Evolutionary conservation across 2,113 vertebrate genomes (phyloP).

Genomic region (Opisthocomus hoazin): DNA sequence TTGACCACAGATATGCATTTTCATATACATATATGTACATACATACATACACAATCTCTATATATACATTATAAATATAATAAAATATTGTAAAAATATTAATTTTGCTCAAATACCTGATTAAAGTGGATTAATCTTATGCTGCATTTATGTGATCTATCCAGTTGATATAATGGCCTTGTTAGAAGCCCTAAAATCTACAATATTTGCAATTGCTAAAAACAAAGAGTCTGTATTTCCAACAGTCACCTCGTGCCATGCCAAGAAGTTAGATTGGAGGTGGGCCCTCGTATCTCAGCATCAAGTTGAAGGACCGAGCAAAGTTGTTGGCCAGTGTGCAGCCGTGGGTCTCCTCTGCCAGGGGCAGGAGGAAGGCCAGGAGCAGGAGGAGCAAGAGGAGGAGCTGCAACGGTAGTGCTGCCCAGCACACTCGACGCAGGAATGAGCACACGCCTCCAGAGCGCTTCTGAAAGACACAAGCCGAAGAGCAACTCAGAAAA

Average conservation of each 20-base stretch:
- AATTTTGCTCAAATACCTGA: slow-evolving; percentile 7
- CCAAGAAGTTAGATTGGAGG: slow-evolving; percentile 80
- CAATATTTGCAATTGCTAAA: neutral
- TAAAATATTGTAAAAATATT: slow-evolving; percentile 49
- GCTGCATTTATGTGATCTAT: neutral
- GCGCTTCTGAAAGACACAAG: slow-evolving; percentile 63
- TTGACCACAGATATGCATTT: neutral
- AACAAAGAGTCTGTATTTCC: neutral
- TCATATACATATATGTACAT: neutral
- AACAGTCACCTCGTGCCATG: neutral
- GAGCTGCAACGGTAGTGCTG: slow-evolving; percentile 81
- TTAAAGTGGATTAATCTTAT: neutral
- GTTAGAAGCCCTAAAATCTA: neutral
- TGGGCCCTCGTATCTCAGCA: slow-evolving; percentile 84
- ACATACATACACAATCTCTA: neutral
- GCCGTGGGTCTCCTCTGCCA: slow-evolving; percentile 77
- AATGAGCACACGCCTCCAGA: slow-evolving; percentile 30
- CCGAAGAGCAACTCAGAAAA: neutral
- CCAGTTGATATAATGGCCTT: neutral
- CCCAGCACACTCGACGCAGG: slow-evolving; percentile 77
- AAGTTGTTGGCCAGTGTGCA: slow-evolving; percentile 91
- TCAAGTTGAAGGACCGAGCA: slow-evolving; percentile 87
- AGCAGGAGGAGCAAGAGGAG: slow-evolving; percentile 85
- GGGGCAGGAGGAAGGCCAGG: slow-evolving; percentile 83
- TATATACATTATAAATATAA: slow-evolving; percentile 57